These are phyloP conservation scores for Adelphocoris suturalis DNA, from an alignment of 2,888 invertebrate genomes.

Conservation along the genomic window DNA sequence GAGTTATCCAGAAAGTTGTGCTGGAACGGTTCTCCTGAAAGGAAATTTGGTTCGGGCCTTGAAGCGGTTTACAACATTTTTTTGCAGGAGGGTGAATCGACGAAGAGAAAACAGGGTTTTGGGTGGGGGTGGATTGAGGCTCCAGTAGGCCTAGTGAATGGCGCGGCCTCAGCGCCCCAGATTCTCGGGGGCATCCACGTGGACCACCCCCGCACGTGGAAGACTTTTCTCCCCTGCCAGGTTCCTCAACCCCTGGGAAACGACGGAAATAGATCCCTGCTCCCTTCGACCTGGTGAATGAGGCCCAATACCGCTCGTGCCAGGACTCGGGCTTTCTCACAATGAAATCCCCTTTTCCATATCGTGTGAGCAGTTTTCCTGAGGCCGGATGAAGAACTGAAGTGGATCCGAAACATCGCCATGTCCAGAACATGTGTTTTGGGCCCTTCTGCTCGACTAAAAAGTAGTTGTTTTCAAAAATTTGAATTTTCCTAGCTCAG, in stretches of 20 bases:
- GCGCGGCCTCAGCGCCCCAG: conserved; percentile 44
- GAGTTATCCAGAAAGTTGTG: not conserved
- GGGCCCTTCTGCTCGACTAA: no score
- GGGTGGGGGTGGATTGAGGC: not conserved
- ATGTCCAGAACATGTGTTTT: no score
- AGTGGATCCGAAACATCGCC: no score
- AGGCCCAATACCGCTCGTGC: not conserved
- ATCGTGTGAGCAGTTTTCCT: not conserved
- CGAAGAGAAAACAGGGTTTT: conserved; percentile 28
- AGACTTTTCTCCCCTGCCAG: conserved; percentile 41
- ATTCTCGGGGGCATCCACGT: conserved; percentile 50
- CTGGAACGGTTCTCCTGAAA: not conserved
- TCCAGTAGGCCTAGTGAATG: conserved; percentile 54
- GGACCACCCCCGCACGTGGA: conserved; percentile 61
- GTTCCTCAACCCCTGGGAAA: conserved; percentile 51
- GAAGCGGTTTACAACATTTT: not conserved
- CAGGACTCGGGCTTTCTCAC: not conserved
- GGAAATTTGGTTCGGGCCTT: not conserved
- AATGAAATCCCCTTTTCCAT: not conserved
- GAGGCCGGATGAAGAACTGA: no score
- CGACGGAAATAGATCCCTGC: conserved; percentile 48
- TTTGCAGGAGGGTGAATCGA: not conserved
- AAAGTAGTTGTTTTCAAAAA: no score
- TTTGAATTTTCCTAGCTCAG: no score
- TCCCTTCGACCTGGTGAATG: conserved; percentile 28